Conservation (phyloP, 2,113 vertebrate species). For the Boulengeromyrus knoepffleri region DNA sequence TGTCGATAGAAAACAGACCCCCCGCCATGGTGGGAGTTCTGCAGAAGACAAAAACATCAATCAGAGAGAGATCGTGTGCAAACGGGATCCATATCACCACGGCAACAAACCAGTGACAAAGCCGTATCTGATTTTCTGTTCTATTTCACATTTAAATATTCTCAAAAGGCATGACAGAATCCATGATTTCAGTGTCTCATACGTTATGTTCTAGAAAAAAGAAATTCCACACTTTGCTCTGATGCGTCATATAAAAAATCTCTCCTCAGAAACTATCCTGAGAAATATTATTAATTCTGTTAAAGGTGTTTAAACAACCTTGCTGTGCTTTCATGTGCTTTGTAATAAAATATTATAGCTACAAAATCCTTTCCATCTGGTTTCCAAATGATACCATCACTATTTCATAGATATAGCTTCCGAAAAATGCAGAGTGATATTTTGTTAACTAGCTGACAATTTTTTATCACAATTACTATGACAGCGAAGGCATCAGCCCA, state of each 20-base stretch:
- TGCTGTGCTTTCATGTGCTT: background rate
- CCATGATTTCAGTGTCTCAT: background rate
- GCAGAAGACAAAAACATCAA: constrained; percentile 26
- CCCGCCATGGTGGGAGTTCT: constrained; percentile 99
- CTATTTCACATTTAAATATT: background rate
- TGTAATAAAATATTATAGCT: background rate
- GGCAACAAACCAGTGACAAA: background rate
- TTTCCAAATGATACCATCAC: background rate
- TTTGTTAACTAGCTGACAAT: background rate
- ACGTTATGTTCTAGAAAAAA: background rate
- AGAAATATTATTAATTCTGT: background rate
- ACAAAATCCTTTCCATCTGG: background rate
- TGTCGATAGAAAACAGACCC: constrained; percentile 94
- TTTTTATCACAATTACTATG: background rate
- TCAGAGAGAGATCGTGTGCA: background rate
- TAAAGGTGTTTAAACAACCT: background rate
- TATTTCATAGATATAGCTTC: background rate
- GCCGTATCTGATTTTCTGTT: background rate
- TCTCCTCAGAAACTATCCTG: background rate
- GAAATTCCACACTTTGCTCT: background rate
- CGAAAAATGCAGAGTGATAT: background rate
- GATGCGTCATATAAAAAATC: background rate
- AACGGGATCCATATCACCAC: background rate
- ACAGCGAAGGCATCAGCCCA: background rate
- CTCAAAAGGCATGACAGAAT: background rate